These are phyloP conservation scores for Meleagris gallopavo DNA, from an alignment of 2,113 vertebrate genomes.

Conservation along the genomic window DNA sequence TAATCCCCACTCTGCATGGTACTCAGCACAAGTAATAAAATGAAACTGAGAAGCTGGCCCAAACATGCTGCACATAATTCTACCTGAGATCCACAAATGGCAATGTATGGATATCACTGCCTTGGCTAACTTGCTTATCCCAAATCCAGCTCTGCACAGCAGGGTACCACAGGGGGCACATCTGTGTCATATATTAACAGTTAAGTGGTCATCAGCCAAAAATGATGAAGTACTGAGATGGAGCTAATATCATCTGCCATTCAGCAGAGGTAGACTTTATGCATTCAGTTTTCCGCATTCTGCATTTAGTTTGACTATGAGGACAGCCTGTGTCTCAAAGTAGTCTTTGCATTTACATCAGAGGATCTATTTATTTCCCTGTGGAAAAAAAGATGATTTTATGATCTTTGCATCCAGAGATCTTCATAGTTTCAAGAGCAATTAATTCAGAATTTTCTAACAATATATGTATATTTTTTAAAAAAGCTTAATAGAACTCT, in stretches of 20 bases:
- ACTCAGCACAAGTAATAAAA: not conserved
- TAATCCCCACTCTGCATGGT: not conserved
- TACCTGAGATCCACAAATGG: not conserved
- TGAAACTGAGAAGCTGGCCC: accelerated
- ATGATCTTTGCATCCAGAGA: not conserved
- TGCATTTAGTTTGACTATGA: not conserved
- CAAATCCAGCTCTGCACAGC: not conserved
- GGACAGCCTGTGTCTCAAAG: not conserved
- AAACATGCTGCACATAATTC: not conserved
- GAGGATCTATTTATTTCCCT: not conserved
- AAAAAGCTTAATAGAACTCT: accelerated
- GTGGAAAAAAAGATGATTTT: not conserved
- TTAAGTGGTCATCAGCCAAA: not conserved
- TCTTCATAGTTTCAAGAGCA: not conserved
- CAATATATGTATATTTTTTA: not conserved
- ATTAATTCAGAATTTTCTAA: not conserved
- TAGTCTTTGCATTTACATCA: not conserved
- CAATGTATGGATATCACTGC: not conserved
- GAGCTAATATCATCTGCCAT: accelerated
- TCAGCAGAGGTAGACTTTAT: accelerated
- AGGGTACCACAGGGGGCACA: not conserved
- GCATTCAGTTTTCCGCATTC: not conserved
- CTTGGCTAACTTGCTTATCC: not conserved
- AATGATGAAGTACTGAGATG: not conserved
- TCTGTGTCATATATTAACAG: not conserved